Percentiles rank a stretch among this genome's conserved stretches.
These are phyloP conservation scores for Zoroaster sp. DNA, from an alignment of 53 echinoderm and acorn worm species.

Conservation along the genomic window DNA sequence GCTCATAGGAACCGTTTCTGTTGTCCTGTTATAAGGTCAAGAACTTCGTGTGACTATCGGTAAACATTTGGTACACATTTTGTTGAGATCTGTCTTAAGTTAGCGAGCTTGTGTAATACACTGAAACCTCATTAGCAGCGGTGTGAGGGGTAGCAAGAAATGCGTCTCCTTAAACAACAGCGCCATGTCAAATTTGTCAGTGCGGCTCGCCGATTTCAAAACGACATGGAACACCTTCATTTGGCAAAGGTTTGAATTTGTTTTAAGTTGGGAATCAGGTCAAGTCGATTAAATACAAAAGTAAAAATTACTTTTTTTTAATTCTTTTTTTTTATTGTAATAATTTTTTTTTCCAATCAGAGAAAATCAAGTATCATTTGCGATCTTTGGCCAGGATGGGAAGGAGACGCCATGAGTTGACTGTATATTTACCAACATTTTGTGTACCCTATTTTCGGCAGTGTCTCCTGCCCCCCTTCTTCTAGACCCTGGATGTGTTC, in stretches of 20 bases:
- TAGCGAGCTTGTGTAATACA: not conserved
- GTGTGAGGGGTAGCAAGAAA: constrained; percentile 27
- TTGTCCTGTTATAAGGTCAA: constrained; percentile 21
- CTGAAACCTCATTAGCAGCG: not conserved
- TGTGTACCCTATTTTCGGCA: no score
- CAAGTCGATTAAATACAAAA: no score
- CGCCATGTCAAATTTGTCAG: constrained; percentile 27
- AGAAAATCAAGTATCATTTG: no score
- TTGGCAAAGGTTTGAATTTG: no score
- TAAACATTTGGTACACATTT: constrained; percentile 35
- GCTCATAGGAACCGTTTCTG: not conserved
- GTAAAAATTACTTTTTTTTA: not conserved
- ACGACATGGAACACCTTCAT: constrained; percentile 14
- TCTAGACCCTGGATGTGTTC: no score
- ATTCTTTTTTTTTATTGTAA: no score
- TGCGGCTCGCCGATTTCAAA: not conserved
- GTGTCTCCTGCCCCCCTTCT: no score
- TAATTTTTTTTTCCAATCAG: no score
- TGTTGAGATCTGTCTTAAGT: not conserved
- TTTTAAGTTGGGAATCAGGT: no score
- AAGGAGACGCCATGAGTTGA: no score
- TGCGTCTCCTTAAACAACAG: constrained; percentile 18
- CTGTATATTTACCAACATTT: no score
- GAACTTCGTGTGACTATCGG: not conserved
- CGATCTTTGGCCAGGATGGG: no score